These are phyloP conservation scores for Entelurus aequoreus DNA, from an alignment of 2,113 vertebrate species.

Conservation along the genomic window DNA sequence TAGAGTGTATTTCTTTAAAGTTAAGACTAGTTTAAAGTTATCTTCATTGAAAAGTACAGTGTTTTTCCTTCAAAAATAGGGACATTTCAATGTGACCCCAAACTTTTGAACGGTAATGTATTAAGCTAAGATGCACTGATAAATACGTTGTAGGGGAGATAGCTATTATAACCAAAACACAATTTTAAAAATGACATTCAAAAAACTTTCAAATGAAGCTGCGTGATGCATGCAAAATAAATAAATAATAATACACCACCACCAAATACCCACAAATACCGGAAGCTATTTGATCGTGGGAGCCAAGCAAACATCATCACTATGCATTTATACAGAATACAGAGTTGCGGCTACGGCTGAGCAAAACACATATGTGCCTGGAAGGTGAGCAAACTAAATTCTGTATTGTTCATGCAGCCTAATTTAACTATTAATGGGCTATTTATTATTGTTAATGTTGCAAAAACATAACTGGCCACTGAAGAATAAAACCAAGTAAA, in stretches of 20 bases:
- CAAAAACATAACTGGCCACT: not conserved
- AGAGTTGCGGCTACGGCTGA: not conserved
- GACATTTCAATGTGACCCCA: no score
- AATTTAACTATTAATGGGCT: not conserved
- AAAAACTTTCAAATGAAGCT: not conserved
- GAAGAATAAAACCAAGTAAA: conserved; percentile 15
- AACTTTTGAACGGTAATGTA: no score
- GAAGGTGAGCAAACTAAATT: not conserved
- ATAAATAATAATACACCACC: not conserved
- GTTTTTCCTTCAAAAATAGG: no score
- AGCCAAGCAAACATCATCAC: not conserved
- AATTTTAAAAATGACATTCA: not conserved
- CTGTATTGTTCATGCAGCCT: not conserved
- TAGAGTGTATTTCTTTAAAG: no score
- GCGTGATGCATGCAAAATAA: not conserved
- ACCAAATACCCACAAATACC: not conserved
- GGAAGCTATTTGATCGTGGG: not conserved
- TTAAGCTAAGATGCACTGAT: not conserved
- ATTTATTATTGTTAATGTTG: not conserved
- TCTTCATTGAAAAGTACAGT: no score
- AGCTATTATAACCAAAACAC: not conserved
- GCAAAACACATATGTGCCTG: not conserved
- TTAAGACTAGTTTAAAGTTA: no score
- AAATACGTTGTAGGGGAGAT: not conserved
- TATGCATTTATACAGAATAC: not conserved